These are phyloP conservation scores for Desmodus rotundus DNA, from an alignment of 2,113 vertebrate species.

Conservation along the genomic window DNA sequence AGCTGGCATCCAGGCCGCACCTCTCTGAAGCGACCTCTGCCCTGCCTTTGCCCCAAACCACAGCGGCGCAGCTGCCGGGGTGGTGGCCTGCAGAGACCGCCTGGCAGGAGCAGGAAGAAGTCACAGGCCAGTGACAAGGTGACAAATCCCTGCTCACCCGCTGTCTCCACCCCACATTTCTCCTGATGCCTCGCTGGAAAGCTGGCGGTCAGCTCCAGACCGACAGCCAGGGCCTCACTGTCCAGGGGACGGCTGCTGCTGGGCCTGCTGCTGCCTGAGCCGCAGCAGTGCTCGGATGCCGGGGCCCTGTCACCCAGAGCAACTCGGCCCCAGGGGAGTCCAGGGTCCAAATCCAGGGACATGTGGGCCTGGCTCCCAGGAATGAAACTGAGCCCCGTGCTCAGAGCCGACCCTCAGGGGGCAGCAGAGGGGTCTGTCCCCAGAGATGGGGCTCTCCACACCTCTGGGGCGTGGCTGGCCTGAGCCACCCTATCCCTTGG, in stretches of 20 bases:
- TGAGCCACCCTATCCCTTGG: not conserved
- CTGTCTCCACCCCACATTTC: rapidly evolving
- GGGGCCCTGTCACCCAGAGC: too few species aligned
- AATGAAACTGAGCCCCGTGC: rapidly evolving
- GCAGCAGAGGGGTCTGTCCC: rapidly evolving
- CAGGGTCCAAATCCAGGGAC: too few species aligned
- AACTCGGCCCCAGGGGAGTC: rapidly evolving
- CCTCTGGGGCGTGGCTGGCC: rapidly evolving
- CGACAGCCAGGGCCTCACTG: rapidly evolving
- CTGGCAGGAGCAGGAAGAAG: not conserved
- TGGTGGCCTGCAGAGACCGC: rapidly evolving
- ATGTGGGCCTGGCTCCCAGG: rapidly evolving
- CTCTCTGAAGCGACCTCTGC: too few species aligned
- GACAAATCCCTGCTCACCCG: not conserved
- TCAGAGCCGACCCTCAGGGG: rapidly evolving
- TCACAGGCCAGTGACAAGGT: rapidly evolving
- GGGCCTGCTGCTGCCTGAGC: rapidly evolving
- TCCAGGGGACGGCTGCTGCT: not conserved
- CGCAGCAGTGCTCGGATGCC: rapidly evolving
- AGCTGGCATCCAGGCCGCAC: rapidly evolving
- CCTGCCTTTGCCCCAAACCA: rapidly evolving
- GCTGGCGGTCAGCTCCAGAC: not conserved
- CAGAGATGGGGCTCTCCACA: rapidly evolving
- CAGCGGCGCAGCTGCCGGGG: rapidly evolving
- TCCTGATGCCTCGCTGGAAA: not conserved